These are phyloP conservation scores for Villa cingulata DNA, from an alignment of 2,888 invertebrate species.

Conservation along the genomic window DNA sequence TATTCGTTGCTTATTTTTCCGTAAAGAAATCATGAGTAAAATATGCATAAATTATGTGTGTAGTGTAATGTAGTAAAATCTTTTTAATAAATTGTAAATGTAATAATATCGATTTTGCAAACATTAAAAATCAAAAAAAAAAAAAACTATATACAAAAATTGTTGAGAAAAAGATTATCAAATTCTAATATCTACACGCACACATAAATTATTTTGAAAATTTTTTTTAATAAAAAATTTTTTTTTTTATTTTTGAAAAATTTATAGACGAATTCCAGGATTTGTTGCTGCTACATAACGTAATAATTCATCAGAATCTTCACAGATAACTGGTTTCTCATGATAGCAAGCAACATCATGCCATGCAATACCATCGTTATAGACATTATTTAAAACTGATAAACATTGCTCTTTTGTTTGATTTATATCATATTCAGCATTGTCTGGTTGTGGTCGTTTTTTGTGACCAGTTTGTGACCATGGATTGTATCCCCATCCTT, in stretches of 20 bases:
- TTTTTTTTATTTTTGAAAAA: not conserved
- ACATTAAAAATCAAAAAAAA: no score
- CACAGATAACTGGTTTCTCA: conserved; percentile 83
- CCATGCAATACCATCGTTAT: conserved; percentile 88
- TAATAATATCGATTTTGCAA: no score
- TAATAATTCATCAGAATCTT: conserved; percentile 77
- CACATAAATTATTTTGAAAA: no score
- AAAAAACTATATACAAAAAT: not conserved
- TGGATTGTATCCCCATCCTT: conserved; percentile 59
- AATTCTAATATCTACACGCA: not conserved
- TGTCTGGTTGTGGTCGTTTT: conserved; percentile 76
- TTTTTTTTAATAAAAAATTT: not conserved
- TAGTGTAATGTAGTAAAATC: no score
- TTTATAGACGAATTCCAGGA: conserved; percentile 67
- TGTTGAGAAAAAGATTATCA: no score
- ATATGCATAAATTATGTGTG: conserved; percentile 10
- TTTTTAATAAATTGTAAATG: no score
- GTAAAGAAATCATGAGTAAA: not conserved
- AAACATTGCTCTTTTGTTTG: conserved; percentile 76
- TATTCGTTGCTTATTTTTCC: not conserved
- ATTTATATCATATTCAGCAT: conserved; percentile 83
- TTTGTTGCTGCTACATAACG: conserved; percentile 75
- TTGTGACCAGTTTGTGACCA: conserved; percentile 88
- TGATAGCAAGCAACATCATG: conserved; percentile 89
- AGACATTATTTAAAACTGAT: conserved; percentile 79